Conservation (phyloP, 2,113 vertebrate species). For the Melanerpes aurifrons region DNA sequence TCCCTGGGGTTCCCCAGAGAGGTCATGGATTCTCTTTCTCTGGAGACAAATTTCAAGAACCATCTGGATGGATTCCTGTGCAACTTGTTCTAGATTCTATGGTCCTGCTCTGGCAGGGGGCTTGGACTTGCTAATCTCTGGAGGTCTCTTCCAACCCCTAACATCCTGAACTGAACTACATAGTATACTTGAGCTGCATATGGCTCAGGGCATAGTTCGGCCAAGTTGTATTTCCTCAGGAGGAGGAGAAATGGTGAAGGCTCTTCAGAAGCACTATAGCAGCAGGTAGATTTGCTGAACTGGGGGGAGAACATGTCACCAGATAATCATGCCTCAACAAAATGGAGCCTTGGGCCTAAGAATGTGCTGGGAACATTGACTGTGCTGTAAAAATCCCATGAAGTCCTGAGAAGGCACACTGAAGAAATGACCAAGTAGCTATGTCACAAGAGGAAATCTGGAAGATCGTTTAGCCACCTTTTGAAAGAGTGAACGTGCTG, state of each 20-base stretch:
- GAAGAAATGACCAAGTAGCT: background rate
- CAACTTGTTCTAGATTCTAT: no score
- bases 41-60: no score
- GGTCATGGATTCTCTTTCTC: no score
- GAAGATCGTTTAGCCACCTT: background rate
- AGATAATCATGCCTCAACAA: background rate
- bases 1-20: no score
- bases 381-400: background rate
- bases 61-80: no score
- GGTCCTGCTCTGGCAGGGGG: no score
- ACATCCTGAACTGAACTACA: no score
- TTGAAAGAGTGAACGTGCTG: background rate
- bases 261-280: background rate
- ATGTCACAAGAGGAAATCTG: background rate
- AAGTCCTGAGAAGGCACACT: background rate
- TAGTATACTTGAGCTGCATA: background rate
- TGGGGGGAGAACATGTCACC: accelerated
- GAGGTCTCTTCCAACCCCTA: no score
- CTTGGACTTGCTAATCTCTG: no score
- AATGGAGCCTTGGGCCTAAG: background rate
- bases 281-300: background rate
- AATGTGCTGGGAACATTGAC: background rate
- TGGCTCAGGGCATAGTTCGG: accelerated
- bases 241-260: background rate
- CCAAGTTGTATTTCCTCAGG: background rate